These are phyloP conservation scores for Cinclus mexicanus DNA, from an alignment of 2,113 vertebrate genomes.

Conservation along the genomic window DNA sequence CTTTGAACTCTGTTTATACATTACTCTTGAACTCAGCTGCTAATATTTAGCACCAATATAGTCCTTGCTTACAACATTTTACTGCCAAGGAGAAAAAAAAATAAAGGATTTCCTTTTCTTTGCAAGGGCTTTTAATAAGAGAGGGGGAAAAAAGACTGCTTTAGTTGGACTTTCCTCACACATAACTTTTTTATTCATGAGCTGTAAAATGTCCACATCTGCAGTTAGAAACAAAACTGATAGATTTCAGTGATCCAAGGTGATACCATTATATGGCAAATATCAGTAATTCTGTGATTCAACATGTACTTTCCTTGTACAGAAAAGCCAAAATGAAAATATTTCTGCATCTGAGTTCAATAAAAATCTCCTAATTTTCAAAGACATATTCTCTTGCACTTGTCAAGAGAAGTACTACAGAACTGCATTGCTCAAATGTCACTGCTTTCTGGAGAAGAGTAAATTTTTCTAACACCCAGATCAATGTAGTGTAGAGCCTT, in stretches of 20 bases:
- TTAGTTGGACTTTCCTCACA: background rate
- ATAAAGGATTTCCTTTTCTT: constrained; percentile 23
- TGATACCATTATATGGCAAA: background rate
- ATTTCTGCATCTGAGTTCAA: constrained; percentile 39
- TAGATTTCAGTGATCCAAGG: background rate
- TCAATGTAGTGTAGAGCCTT: constrained; percentile 59
- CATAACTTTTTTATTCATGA: background rate
- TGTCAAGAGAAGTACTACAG: constrained; percentile 11
- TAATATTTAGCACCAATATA: constrained; percentile 7
- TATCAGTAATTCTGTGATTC: constrained; percentile 13
- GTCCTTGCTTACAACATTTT: background rate
- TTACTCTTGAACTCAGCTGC: constrained; percentile 42
- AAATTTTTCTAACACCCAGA: constrained; percentile 56
- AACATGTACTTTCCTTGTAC: background rate
- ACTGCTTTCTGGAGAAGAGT: constrained; percentile 39
- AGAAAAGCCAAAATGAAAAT: constrained; percentile 19
- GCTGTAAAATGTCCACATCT: background rate
- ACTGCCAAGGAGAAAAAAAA: background rate
- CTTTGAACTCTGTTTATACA: constrained; percentile 64
- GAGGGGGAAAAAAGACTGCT: background rate
- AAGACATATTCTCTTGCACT: background rate
- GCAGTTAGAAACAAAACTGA: constrained; percentile 18
- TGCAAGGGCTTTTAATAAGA: constrained; percentile 11
- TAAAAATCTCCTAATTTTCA: constrained; percentile 31
- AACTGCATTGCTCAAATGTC: constrained; percentile 56